phyloP scores from a whole-genome alignment of 2,888 invertebrate genomes.

The Noctuana brunneofusca region DNA sequence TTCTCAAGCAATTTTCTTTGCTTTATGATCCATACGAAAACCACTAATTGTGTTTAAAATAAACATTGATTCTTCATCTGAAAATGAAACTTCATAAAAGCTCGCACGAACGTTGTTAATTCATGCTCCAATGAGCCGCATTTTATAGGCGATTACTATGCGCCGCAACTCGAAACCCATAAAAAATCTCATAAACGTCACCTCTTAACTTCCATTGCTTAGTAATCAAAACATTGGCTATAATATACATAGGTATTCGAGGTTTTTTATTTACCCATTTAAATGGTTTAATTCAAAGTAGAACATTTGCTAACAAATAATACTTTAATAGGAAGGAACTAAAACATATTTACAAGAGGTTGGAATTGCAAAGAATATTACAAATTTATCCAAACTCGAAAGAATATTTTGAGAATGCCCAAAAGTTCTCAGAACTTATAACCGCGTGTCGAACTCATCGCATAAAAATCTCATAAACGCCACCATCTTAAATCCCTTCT shows the following conservation, averaged over 20 bases:
- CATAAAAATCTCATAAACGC: conserved; percentile 43
- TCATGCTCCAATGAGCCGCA: conserved; percentile 47
- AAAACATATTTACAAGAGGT: background rate
- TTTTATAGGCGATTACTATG: conserved; percentile 47
- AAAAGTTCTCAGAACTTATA: background rate
- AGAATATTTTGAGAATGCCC: background rate
- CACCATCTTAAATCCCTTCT: conserved; percentile 39
- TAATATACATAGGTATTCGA: background rate
- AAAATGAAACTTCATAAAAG: conserved; percentile 39
- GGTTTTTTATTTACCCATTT: too few relatives aligned
- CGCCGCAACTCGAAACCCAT: conserved; percentile 43
- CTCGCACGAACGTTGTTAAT: conserved; percentile 45
- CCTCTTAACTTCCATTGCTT: conserved; percentile 33
- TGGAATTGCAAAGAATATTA: background rate
- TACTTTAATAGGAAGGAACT: too few relatives aligned
- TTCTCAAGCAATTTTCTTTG: background rate
- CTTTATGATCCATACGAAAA: background rate
- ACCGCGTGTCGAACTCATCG: conserved; percentile 10
- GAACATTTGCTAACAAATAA: too few relatives aligned
- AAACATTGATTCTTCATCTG: conserved; percentile 10
- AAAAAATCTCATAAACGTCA: conserved; percentile 40
- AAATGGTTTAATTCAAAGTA: too few relatives aligned
- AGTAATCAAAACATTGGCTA: conserved; percentile 40
- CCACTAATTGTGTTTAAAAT: conserved; percentile 2
- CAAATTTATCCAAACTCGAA: background rate